A percentile compares a stretch with the other conserved stretches of the same genome.
Evolutionary conservation across 2,888 invertebrate species (phyloP).

Genomic region (Aradus depressus): DNA sequence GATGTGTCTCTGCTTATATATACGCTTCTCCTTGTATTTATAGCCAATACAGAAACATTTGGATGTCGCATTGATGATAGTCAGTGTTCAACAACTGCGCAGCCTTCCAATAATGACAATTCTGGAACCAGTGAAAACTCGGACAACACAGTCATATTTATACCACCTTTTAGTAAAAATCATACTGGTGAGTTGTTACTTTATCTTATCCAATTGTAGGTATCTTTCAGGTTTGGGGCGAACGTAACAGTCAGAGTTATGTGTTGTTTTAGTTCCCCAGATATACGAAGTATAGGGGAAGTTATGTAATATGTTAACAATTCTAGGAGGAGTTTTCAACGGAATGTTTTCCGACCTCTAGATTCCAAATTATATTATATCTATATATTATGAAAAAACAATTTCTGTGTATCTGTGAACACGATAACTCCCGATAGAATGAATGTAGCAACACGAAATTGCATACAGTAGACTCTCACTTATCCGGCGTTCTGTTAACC

Average conservation of each 20-base stretch:
- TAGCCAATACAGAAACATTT: conserved; percentile 34
- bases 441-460: no score
- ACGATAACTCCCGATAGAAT: no score
- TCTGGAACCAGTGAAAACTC: conserved; percentile 43
- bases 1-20: not conserved
- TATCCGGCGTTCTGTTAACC: no score
- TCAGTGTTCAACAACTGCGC: conserved; percentile 35
- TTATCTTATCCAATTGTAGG: conserved; percentile 4
- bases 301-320: no score
- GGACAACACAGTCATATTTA: conserved; percentile 43
- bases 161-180: conserved; percentile 36
- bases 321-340: no score
- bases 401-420: no score
- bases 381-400: no score
- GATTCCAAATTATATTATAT: not conserved
- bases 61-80: conserved; percentile 29
- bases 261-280: not conserved
- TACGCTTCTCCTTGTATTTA: conserved; percentile 5
- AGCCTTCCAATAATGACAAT: conserved; percentile 36
- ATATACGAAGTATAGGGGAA: no score
- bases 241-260: not conserved
- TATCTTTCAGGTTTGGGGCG: no score
- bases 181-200: conserved; percentile 22
- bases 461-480: no score
- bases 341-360: no score